Evolutionary conservation across 2,113 vertebrate genomes (phyloP).

Genomic region (Brienomyrus brachyistius): DNA sequence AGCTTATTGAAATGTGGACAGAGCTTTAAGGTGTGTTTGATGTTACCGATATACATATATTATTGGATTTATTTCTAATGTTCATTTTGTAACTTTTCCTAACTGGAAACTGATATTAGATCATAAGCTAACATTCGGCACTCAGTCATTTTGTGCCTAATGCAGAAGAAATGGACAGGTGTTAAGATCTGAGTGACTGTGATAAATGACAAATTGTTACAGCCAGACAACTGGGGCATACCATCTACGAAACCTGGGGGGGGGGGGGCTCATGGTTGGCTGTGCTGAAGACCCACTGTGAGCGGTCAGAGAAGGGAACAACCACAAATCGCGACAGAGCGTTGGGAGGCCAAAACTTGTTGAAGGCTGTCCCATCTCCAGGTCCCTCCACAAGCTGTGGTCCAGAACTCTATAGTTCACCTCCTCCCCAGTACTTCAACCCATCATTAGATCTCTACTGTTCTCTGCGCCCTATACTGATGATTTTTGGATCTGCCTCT

Average conservation of each 20-base stretch:
- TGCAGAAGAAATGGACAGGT: not conserved
- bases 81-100: not conserved
- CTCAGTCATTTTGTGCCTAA: not conserved
- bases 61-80: not conserved
- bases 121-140: not conserved
- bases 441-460: not conserved
- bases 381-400: not conserved
- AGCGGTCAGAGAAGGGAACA: not conserved
- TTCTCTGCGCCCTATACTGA: not conserved
- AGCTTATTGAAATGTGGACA: not conserved
- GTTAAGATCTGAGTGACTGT: not conserved
- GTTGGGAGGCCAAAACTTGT: not conserved
- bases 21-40: not conserved
- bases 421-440: not conserved
- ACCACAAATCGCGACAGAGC: not conserved
- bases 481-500: not conserved
- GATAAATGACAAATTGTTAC: not conserved
- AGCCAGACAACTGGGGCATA: not conserved
- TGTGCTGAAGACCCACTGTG: not conserved
- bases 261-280: not conserved
- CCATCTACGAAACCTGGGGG: not conserved
- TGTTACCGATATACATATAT: not conserved
- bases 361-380: not conserved
- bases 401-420: not conserved
- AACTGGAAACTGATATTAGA: not conserved